Conservation (phyloP, 2,797 vertebrate genomes). For the Scleropages formosus region DNA sequence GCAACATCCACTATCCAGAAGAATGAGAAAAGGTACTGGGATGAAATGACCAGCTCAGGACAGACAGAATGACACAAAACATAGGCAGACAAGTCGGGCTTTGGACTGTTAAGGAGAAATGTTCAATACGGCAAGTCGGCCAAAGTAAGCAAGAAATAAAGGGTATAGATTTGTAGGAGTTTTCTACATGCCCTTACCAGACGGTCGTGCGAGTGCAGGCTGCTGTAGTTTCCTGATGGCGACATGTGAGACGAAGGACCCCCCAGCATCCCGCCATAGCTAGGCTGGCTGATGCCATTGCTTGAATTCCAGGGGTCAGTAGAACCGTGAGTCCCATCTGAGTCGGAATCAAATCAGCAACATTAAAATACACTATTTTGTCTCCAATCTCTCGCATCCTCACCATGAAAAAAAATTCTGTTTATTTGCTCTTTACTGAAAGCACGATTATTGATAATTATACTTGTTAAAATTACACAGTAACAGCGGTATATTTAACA, state of each 20-base stretch:
- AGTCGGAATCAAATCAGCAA: background rate
- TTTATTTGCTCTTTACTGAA: no score
- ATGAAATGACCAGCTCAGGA: no score
- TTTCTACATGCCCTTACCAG: slow-evolving; percentile 73
- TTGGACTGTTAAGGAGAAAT: background rate
- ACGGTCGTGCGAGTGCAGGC: slow-evolving; percentile 82
- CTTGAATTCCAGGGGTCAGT: slow-evolving; percentile 93
- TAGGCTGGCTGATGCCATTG: slow-evolving; percentile 90
- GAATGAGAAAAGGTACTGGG: no score
- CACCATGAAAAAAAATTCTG: background rate
- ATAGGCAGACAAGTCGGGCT: background rate
- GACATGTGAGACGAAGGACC: slow-evolving; percentile 80
- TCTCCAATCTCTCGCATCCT: background rate
- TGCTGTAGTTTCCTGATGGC: slow-evolving; percentile 80
- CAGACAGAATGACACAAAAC: background rate
- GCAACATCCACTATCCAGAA: no score
- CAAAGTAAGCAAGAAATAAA: background rate
- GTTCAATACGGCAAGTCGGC: no score
- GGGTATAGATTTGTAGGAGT: background rate
- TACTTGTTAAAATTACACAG: no score
- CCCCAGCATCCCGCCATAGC: slow-evolving; percentile 88
- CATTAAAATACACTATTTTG: no score
- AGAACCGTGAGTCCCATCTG: slow-evolving; percentile 89
- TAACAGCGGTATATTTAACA: no score
- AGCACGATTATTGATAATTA: no score